phyloP scores from a whole-genome alignment of 2,113 vertebrate genomes.

The Lagopus muta region DNA sequence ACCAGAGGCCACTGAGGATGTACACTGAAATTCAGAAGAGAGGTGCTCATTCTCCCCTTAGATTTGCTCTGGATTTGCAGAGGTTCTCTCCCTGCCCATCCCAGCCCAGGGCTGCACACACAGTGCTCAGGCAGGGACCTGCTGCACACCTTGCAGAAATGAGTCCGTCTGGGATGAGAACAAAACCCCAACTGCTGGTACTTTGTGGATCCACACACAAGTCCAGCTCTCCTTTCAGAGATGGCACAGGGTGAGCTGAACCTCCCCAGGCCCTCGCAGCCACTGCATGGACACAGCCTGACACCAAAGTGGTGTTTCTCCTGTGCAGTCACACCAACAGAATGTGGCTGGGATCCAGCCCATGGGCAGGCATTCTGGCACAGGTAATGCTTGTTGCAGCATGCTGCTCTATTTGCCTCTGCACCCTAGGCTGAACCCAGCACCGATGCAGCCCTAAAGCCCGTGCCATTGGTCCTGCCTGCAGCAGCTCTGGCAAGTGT shows the following conservation, averaged over 20 bases:
- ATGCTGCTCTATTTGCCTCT: not conserved
- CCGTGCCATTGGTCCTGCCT: not conserved
- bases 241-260: not conserved
- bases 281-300: not conserved
- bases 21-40: not conserved
- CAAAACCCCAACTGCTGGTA: not conserved
- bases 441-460: not conserved
- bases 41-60: not conserved
- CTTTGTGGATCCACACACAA: not conserved
- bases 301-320: not conserved
- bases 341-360: not conserved
- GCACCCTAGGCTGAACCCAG: not conserved
- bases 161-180: not conserved
- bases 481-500: fast-evolving
- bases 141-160: not conserved
- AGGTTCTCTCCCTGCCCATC: not conserved
- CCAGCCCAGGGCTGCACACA: not conserved
- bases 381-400: fast-evolving
- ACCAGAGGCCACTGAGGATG: not conserved
- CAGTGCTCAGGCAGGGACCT: not conserved
- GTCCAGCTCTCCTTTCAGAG: not conserved
- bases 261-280: fast-evolving
- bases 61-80: not conserved
- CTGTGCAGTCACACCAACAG: fast-evolving
- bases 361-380: fast-evolving